phyloP scores from a whole-genome alignment of 2,113 vertebrate species.

The Tonatia bakeri region DNA sequence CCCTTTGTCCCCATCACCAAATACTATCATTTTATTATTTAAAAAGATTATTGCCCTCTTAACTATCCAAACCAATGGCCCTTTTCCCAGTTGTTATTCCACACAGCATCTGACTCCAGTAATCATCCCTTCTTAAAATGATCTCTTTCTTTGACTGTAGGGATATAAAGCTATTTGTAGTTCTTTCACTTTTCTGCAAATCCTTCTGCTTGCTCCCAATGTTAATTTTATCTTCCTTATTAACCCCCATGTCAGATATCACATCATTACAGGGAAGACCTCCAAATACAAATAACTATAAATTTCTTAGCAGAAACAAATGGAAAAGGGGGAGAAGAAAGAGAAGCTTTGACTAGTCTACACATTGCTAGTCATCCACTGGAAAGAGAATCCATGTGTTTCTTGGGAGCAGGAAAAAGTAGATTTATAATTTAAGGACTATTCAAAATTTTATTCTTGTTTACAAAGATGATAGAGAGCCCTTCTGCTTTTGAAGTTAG shows the following conservation, averaged over 20 bases:
- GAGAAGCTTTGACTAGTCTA: neutral
- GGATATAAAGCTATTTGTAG: neutral
- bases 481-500: neutral
- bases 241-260: neutral
- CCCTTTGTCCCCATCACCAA: neutral
- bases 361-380: neutral
- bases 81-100: neutral
- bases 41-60: neutral
- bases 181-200: neutral
- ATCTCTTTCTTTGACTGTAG: neutral
- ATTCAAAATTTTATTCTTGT: neutral
- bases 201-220: neutral
- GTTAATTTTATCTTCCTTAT: neutral
- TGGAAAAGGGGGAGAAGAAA: neutral
- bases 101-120: neutral
- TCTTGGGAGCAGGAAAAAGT: neutral
- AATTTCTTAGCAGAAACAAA: neutral
- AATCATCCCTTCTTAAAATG: neutral
- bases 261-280: neutral
- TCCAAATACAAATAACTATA: neutral
- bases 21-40: neutral
- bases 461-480: neutral
- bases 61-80: neutral
- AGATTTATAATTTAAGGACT: neutral
- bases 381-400: neutral